Percentiles rank a stretch among this genome's conserved stretches.
Conservation (phyloP, 35 echinoderm and acorn worm genomes). For the Acanthaster planci region DNA sequence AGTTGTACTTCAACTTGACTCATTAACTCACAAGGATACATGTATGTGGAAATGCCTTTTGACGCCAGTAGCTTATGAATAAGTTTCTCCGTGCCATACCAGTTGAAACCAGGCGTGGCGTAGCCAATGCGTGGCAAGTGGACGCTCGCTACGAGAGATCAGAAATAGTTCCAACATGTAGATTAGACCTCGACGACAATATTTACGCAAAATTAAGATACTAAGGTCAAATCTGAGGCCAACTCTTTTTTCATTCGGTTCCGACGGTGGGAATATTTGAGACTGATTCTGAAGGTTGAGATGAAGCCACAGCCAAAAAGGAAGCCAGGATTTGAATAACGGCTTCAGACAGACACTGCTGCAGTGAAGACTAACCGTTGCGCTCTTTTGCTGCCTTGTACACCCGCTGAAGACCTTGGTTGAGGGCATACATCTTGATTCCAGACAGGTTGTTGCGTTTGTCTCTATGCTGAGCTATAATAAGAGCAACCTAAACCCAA, state of each 20-base stretch:
- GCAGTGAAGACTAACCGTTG: constrained; percentile 58
- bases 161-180: neutral
- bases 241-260: no score
- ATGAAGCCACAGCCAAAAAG: no score
- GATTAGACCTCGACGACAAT: neutral
- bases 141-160: constrained; percentile 66
- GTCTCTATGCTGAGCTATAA: constrained; percentile 93
- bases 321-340: no score
- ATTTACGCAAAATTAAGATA: neutral
- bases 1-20: no score
- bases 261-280: no score
- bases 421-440: constrained; percentile 74
- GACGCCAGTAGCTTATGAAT: constrained; percentile 85
- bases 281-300: no score
- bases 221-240: no score
- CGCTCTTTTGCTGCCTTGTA: constrained; percentile 77
- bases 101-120: constrained; percentile 94
- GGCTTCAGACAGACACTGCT: no score
- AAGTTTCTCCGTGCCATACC: constrained; percentile 95
- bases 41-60: constrained; percentile 76
- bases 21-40: constrained; percentile 97
- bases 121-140: constrained; percentile 94
- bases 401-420: constrained; percentile 71
- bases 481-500: constrained; percentile 65
- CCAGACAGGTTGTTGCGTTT: constrained; percentile 69